Conservation (phyloP, 2,888 invertebrate species). For the Parasteatoda lunata region DNA sequence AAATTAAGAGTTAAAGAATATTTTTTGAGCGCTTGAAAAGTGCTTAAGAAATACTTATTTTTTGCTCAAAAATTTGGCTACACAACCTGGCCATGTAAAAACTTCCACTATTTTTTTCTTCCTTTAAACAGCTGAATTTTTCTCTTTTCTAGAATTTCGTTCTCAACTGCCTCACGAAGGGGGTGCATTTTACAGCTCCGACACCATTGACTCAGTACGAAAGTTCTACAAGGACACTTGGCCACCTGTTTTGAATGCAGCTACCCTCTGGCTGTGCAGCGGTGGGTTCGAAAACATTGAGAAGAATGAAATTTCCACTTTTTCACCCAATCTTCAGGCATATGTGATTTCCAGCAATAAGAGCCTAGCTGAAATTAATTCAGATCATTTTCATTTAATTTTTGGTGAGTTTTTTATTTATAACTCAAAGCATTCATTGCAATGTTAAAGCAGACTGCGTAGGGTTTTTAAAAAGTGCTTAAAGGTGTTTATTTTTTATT, state of each 20-base stretch:
- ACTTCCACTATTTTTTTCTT: too few species aligned
- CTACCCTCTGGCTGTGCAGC: slow-evolving; percentile 84
- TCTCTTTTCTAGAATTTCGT: slow-evolving; percentile 83
- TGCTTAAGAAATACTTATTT: too few species aligned
- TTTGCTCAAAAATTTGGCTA: too few species aligned
- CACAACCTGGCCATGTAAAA: too few species aligned
- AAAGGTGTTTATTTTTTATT: too few species aligned
- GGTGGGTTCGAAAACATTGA: slow-evolving; percentile 67
- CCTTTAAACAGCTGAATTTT: neutral
- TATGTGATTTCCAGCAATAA: slow-evolving; percentile 69
- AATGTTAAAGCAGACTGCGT: too few species aligned
- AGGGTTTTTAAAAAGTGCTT: too few species aligned
- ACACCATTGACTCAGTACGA: slow-evolving; percentile 94
- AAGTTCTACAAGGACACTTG: slow-evolving; percentile 93
- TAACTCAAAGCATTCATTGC: neutral
- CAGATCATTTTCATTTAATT: slow-evolving; percentile 85
- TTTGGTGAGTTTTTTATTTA: slow-evolving; percentile 81
- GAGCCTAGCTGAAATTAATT: slow-evolving; percentile 78
- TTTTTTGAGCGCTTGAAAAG: too few species aligned
- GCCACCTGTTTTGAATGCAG: slow-evolving; percentile 96
- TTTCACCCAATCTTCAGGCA: slow-evolving; percentile 42
- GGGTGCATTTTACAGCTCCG: slow-evolving; percentile 97
- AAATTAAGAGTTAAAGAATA: too few species aligned
- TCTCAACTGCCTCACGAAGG: slow-evolving; percentile 96
- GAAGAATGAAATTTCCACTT: slow-evolving; percentile 16